Evolutionary conservation across 2,888 invertebrate species (phyloP), one percentile per base, ranked within the genome.

Genomic region (Ditylenchus weischeri): DNA sequence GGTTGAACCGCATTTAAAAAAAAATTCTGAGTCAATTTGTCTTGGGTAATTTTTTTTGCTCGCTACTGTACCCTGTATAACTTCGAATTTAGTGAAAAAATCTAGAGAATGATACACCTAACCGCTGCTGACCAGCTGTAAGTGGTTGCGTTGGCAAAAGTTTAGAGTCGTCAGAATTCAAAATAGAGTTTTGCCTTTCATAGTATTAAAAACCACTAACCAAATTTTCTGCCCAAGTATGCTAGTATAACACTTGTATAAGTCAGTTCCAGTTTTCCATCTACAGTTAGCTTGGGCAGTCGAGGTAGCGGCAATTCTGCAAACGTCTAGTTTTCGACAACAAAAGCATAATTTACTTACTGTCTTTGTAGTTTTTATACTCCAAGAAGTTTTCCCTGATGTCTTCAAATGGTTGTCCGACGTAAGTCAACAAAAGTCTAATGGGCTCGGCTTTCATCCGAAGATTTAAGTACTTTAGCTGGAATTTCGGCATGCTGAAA

Each of bases 341-440:
- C 13, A 43, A 59, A 19, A 29, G 15, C 13, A 61, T 43, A 15
- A 47, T 43, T 54, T 21, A 57, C 66, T 57, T 54, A 69, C 69
- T 69, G 49, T 71, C 71, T 51, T 73, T 71, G 43, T 57, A 48
- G 19, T 71, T 71, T 29, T 66, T 63, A 29, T 57, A 71, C 36
- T 71, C 71, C 19, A 72, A 61, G 47, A 66, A 71, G 64, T 71
- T 71, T 59, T 71, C 71, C 29, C 71, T 51, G 47, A 54, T 49
- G 54, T 71, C 71, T 57, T 71, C 71, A 50, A 73, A 71, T 6
- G 71, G 71, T 38, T 71, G 74, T 21, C 67, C 62, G 6, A 71
- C 69, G 29, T 73, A 71, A 58, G 67, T 68, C 35, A 71, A 57
- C n/a, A 73, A 23, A 21, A 71, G 51, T 19, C 71, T 57, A 50